Conservation (phyloP, 2,797 vertebrate species). For the Microcaecilia unicolor region DNA sequence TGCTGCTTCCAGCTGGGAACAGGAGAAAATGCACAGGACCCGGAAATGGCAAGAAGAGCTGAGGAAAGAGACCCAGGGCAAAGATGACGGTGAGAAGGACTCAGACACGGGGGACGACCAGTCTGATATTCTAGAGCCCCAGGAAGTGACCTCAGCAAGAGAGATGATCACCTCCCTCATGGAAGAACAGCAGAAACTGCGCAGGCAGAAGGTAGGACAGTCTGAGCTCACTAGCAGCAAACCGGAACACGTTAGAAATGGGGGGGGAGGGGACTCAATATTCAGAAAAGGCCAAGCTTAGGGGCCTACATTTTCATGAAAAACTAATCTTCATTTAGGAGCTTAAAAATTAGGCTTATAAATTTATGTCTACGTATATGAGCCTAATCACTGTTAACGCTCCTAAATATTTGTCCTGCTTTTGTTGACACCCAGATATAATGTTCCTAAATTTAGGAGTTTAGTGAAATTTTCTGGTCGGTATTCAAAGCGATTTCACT, state of each 20-base stretch:
- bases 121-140: constrained; percentile 60
- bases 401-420: no score
- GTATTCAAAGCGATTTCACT: no score
- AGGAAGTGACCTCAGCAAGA: constrained; percentile 59
- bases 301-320: neutral
- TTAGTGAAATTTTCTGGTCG: no score
- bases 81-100: constrained; percentile 75
- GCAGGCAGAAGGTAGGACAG: constrained; percentile 64
- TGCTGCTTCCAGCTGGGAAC: constrained; percentile 64
- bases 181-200: constrained; percentile 67
- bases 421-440: no score
- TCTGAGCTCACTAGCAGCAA: no score
- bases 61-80: constrained; percentile 63
- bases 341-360: neutral
- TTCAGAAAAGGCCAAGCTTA: fast-evolving
- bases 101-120: constrained; percentile 65
- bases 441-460: no score
- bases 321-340: no score
- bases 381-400: no score
- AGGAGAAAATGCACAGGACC: constrained; percentile 55
- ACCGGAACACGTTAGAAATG: no score
- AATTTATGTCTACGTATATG: no score
- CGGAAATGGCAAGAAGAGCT: constrained; percentile 68
- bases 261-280: neutral
- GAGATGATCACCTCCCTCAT: constrained; percentile 64